Evolutionary conservation across 2,888 invertebrate genomes (phyloP), one percentile per base, ranked within the genome.

Genomic region (Synergus gifuensis): DNA sequence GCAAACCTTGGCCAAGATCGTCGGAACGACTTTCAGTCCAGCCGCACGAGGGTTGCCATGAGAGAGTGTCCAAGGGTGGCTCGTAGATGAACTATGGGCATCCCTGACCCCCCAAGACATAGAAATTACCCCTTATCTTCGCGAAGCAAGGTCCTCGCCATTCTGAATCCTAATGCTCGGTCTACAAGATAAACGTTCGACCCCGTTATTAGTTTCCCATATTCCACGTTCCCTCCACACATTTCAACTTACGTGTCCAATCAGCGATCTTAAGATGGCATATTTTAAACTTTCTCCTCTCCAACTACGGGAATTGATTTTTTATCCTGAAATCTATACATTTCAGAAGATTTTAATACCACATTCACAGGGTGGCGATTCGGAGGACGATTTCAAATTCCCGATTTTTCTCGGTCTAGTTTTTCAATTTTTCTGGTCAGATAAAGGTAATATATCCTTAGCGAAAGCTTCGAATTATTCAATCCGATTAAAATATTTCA

Each of bases 41-140:
- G 84, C 54, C 76, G 79, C 77, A 78, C 79, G 84, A 84, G 76
- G 81, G 80, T 84, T 80, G 83, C 79, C 78, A 79, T 78, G 80
- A 11, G 79, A n/a, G 66, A 78, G 79, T 77, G 81, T 81, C 83
- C 81, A 80, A 82, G 79, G 79, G 76, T 82, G 77, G 81, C 82
- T 83, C 64, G 78, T 83, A 89, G 91, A 91, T 91, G 91, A 91
- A 91, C 90, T 90, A 91, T 89, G 91, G 90, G 87, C 89, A 90
- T 90, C 88, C 89, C 83, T 89, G 89, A 88, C 88, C 90, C 87
- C 87, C 86, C 85, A 84, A 85, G 86, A 83, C 86, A 83, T 88
- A 90, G 91, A 91, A 91, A 91, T 91, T 91, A 90, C 88, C 89
- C 90, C 90, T 91, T 91, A 91, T 91, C 91, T 91, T 85, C 87